Percentiles rank a stretch among this genome's conserved stretches.
Conservation (phyloP, 1,140 invertebrate species). For the Atta cephalotes region DNA sequence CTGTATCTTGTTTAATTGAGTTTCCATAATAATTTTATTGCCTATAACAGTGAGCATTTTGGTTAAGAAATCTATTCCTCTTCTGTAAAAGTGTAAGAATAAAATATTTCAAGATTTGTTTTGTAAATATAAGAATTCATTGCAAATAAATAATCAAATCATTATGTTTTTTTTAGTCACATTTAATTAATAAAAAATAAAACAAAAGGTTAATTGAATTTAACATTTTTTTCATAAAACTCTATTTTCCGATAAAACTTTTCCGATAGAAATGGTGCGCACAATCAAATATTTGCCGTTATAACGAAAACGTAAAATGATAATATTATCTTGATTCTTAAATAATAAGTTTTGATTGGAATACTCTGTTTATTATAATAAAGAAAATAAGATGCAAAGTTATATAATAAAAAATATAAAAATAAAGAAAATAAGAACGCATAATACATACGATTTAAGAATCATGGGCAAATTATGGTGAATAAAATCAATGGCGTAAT, state of each 20-base stretch:
- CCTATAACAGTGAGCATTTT: conserved; percentile 72
- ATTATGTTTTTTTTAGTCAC: neutral
- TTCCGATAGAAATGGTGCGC: neutral
- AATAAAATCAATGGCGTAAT: conserved; percentile 69
- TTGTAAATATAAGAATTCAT: neutral
- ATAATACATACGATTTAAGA: conserved; percentile 70
- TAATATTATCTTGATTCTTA: neutral
- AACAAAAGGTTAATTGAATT: conserved; percentile 10
- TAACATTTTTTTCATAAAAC: neutral
- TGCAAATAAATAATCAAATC: neutral
- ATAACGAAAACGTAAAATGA: neutral
- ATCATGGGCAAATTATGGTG: conserved; percentile 69
- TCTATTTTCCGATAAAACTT: neutral
- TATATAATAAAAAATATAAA: conserved; percentile 9
- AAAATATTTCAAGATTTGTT: neutral
- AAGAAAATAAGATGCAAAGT: neutral
- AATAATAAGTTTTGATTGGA: neutral
- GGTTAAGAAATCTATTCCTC: conserved; percentile 68
- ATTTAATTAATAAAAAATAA: conserved; percentile 10
- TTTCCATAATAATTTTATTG: conserved; percentile 61
- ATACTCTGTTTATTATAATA: neutral
- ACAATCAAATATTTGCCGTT: neutral
- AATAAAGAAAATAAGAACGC: conserved; percentile 32
- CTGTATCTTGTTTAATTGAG: conserved; percentile 72
- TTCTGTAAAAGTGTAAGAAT: conserved; percentile 48